Conservation (phyloP, 2,113 vertebrate species). For the Amblyopsis rosae region DNA sequence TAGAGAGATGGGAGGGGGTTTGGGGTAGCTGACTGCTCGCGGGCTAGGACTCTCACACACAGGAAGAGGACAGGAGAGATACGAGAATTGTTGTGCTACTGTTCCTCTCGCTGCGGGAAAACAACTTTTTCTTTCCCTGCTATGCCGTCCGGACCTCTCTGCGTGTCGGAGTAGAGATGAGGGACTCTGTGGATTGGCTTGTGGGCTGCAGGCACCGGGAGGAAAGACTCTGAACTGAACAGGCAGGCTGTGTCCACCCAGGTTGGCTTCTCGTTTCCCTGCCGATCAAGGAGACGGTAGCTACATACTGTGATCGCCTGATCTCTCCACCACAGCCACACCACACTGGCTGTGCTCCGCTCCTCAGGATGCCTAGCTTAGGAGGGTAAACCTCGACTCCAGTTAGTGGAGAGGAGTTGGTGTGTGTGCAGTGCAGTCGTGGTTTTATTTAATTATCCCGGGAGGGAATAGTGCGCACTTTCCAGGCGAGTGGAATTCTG, state of each 20-base stretch:
- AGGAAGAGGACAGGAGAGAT: constrained; percentile 68
- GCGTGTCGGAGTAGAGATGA: constrained; percentile 27
- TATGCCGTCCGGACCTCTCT: constrained; percentile 58
- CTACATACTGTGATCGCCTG: constrained; percentile 24
- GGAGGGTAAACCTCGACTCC: constrained; percentile 54
- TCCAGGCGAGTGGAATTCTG: constrained; percentile 13
- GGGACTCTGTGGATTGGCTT: constrained; percentile 58
- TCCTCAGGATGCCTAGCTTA: constrained; percentile 49
- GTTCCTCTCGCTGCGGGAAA: constrained; percentile 28
- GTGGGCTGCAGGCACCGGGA: constrained; percentile 29
- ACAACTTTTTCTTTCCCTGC: constrained; percentile 39
- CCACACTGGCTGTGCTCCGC: constrained; percentile 8
- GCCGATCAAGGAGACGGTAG: constrained; percentile 23
- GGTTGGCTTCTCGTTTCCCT: constrained; percentile 18
- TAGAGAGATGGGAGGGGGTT: constrained; percentile 49
- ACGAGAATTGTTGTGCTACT: constrained; percentile 57
- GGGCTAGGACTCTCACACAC: constrained; percentile 57
- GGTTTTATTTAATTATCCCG: constrained; percentile 10
- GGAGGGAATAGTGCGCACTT: constrained; percentile 9
- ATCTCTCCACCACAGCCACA: constrained; percentile 22
- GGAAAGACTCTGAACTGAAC: constrained; percentile 57
- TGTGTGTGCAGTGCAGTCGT: constrained; percentile 27
- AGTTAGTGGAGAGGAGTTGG: constrained; percentile 23
- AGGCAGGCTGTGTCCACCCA: constrained; percentile 23
- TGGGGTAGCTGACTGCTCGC: constrained; percentile 63